Base-by-base conservation (phyloP, 2,113 vertebrate species). In the Podarcis cretensis region DNA sequence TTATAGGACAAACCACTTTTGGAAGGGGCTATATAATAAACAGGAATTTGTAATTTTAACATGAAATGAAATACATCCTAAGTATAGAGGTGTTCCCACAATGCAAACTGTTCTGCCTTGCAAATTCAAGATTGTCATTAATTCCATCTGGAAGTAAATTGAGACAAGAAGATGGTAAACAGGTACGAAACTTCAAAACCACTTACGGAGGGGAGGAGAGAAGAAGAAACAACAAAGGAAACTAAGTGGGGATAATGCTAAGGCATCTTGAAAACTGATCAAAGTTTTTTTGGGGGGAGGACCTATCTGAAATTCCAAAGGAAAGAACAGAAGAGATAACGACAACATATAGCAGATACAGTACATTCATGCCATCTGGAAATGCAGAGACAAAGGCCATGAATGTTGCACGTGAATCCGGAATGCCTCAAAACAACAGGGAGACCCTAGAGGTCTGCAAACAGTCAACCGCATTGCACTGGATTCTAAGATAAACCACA, bases 131-230 rank as follows among this genome's bases (percentile, higher is more conserved):
- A 66, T 40, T 71, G 68, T 35, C 57, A 89, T 37, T 27, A 54
- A 27, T 68, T 83, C 74, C 8, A 43, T 27, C 20, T 59, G 21
- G 32, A 84, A 79, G 16, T 57, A 71, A 79, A 79, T 79, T 18
- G 25, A 69, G 65, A 71, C 14, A 59, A 74, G 20, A 66, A 27
- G 20, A 69, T 79, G 83, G 88, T 13, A 35, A 83, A 30, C 73
- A 87, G 35, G 23, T 57, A 57, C 5, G 74, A 81, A 81, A 87
- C 13, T 21, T 20, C 0, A 20, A 84, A 1, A 73, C 10, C 30
- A 71, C 90, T 93, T 95, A 92, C 37, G 57, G 35, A 16, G 66
- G 40, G 84, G 35, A 91, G 92, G 91, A 30, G 92, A 30, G 4
- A 63, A 37, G 14, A 75, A 83, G 91, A 89, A 35, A 87, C 68